phyloP scores from a whole-genome alignment of 2,888 invertebrate genomes.

The Trachelus troglodyta region DNA sequence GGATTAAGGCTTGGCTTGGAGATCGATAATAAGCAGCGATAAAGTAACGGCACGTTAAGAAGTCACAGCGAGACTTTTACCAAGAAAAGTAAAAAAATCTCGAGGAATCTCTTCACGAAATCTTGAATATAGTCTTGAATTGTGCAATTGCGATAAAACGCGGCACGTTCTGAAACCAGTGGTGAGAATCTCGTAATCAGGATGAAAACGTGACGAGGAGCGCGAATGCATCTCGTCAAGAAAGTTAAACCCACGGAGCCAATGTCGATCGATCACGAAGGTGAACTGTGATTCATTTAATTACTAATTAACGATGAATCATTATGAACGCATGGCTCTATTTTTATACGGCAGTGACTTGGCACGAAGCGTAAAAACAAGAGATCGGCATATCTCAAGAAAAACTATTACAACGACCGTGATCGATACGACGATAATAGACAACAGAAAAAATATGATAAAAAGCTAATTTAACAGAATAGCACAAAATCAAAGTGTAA shows the following conservation, averaged over 20 bases:
- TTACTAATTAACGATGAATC: not conserved
- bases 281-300: not conserved
- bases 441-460: not conserved
- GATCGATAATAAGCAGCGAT: slow-evolving; percentile 15
- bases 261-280: not conserved
- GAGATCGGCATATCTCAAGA: not conserved
- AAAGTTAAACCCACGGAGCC: not conserved
- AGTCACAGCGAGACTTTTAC: not conserved
- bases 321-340: not conserved
- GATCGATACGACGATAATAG: not conserved
- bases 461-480: not conserved
- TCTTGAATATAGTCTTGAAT: not conserved
- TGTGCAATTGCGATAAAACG: not conserved
- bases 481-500: not conserved
- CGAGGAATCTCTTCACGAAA: not conserved
- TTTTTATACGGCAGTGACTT: slow-evolving; percentile 37
- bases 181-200: not conserved
- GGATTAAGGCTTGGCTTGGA: slow-evolving; percentile 11
- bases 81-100: not conserved
- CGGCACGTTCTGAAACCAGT: not conserved
- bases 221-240: not conserved
- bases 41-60: not conserved
- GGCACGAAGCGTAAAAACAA: slow-evolving; percentile 34
- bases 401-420: not conserved
- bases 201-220: not conserved